phyloP scores from a whole-genome alignment of 2,797 vertebrate genomes.

The Pyrrhura leucotis region DNA sequence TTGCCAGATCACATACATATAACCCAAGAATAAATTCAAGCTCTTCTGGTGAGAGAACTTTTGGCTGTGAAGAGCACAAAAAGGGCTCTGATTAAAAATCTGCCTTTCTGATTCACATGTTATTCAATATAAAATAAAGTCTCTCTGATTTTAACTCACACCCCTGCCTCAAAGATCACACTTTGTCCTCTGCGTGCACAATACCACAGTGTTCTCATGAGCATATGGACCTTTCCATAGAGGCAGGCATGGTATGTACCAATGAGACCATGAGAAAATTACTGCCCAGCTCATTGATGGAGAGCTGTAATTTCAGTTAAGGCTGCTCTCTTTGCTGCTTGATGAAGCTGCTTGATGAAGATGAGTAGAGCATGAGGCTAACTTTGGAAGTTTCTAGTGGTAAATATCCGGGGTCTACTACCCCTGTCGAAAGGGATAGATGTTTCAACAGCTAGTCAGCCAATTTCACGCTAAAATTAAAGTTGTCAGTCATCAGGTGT shows the following conservation, averaged over 20 bases:
- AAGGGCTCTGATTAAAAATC: background rate
- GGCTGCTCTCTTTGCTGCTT: background rate
- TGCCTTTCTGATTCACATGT: background rate
- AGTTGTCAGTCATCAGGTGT: slow-evolving; percentile 74
- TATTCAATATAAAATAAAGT: background rate
- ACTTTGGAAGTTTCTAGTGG: slow-evolving; percentile 28
- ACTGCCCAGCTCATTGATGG: background rate
- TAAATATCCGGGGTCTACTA: slow-evolving; percentile 36
- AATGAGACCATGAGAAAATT: fast-evolving
- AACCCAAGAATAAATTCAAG: background rate
- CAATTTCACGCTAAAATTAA: slow-evolving; percentile 77
- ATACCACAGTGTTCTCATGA: background rate
- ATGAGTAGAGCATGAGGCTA: background rate
- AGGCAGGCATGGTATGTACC: background rate
- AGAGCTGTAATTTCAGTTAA: background rate
- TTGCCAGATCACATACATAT: background rate
- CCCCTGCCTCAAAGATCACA: background rate
- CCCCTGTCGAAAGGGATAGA: slow-evolving; percentile 62
- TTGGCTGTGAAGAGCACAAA: background rate
- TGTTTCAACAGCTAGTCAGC: slow-evolving; percentile 65
- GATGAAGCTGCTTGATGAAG: background rate
- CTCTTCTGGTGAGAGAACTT: background rate
- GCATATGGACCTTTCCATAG: background rate
- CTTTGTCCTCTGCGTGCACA: background rate
- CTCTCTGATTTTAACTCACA: background rate